phyloP scores from a whole-genome alignment of 2,113 vertebrate genomes.

The Pardalotus punctatus region DNA sequence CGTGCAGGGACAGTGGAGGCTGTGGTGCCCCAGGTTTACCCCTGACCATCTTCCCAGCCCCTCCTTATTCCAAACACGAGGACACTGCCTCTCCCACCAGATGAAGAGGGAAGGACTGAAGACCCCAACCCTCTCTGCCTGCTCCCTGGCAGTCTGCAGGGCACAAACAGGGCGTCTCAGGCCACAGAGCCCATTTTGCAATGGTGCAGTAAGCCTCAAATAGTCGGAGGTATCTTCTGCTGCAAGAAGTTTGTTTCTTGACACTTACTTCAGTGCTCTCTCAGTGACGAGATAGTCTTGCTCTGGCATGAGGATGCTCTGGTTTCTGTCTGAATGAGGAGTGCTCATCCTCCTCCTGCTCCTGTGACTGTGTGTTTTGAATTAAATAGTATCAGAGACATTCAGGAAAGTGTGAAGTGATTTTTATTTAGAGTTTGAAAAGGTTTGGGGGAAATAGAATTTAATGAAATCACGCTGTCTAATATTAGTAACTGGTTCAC shows the following conservation, averaged over 20 bases:
- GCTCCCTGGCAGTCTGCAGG: not conserved
- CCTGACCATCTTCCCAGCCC: rapidly evolving
- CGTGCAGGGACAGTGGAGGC: rapidly evolving
- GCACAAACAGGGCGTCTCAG: rapidly evolving
- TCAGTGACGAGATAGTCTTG: rapidly evolving
- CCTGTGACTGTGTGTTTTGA: not conserved
- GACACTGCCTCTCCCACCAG: rapidly evolving
- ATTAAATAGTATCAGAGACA: not conserved
- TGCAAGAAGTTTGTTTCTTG: not conserved
- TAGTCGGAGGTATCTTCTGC: not conserved
- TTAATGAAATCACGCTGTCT: not conserved
- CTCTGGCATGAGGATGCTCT: not conserved
- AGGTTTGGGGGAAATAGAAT: not conserved
- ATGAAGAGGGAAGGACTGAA: rapidly evolving
- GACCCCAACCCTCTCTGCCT: rapidly evolving
- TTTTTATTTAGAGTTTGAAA: not conserved
- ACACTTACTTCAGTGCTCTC: not conserved
- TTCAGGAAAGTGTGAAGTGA: constrained; percentile 8
- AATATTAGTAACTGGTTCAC: not conserved
- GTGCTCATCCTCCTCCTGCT: not conserved
- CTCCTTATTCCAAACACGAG: rapidly evolving
- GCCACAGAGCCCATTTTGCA: not conserved
- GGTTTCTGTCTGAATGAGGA: not conserved
- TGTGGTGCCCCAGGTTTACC: not conserved
- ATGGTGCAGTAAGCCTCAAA: not conserved